Percentiles rank a stretch among this genome's conserved stretches.
Conservation (phyloP, 2,797 vertebrate genomes). For the Sebastes alutus region DNA sequence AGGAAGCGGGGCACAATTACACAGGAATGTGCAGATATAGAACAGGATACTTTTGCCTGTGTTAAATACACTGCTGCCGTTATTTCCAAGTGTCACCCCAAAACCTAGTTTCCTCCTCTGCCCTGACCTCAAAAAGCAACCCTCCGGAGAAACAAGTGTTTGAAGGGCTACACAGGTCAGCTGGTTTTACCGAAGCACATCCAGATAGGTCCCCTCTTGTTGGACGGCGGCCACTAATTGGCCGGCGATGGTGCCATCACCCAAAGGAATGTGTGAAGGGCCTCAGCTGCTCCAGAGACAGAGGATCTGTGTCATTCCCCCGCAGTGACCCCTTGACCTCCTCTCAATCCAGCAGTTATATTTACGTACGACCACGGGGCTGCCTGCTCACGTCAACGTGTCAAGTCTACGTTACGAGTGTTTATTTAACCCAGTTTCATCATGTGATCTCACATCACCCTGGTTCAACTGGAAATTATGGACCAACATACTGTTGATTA, state of each 20-base stretch:
- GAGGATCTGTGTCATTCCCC: constrained; percentile 54
- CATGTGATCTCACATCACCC: constrained; percentile 18
- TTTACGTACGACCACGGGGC: constrained; percentile 34
- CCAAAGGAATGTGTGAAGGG: constrained; percentile 62
- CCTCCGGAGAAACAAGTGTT: constrained; percentile 30
- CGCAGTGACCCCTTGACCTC: constrained; percentile 52
- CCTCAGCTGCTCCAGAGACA: constrained; percentile 55
- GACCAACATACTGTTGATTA: not conserved
- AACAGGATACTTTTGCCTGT: constrained; percentile 31
- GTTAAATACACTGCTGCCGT: constrained; percentile 15
- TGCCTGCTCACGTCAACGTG: constrained; percentile 1
- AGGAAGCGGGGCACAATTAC: constrained; percentile 51
- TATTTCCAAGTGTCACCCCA: constrained; percentile 20
- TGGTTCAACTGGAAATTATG: not conserved
- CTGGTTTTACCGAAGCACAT: constrained; percentile 24
- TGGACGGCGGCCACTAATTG: constrained; percentile 65
- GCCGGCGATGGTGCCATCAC: constrained; percentile 53
- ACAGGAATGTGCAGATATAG: constrained; percentile 52
- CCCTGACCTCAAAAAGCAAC: constrained; percentile 17
- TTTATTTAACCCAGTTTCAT: constrained; percentile 63
- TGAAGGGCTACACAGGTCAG: constrained; percentile 41
- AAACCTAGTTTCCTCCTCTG: constrained; percentile 30
- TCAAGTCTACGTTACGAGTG: constrained; percentile 26
- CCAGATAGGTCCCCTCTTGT: constrained; percentile 54
- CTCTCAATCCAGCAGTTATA: constrained; percentile 35